Evolutionary conservation across 2,797 vertebrate genomes (phyloP).

Genomic region (Sebastes iracundus): DNA sequence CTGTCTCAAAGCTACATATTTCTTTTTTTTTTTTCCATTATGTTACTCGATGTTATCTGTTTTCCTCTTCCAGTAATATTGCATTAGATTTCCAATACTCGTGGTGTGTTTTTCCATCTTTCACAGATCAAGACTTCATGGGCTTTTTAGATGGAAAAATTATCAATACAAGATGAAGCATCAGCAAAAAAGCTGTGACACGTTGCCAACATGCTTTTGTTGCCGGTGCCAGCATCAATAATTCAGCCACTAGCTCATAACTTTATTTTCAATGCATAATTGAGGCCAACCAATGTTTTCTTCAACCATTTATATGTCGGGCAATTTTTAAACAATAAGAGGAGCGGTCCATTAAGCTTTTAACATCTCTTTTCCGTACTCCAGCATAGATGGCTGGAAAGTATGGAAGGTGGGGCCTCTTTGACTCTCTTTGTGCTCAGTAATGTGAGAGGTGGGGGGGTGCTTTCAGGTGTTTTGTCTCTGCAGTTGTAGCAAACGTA

Average conservation of each 20-base stretch:
- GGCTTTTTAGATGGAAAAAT: slow-evolving; percentile 78
- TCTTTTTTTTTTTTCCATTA: slow-evolving; percentile 44
- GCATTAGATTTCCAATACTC: slow-evolving; percentile 77
- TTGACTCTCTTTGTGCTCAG: background rate
- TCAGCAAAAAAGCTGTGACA: slow-evolving; percentile 78
- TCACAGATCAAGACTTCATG: slow-evolving; percentile 78
- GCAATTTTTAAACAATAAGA: slow-evolving; percentile 78
- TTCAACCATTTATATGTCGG: slow-evolving; percentile 70
- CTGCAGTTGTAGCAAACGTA: background rate
- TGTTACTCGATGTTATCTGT: slow-evolving; percentile 58
- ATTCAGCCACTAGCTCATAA: slow-evolving; percentile 80
- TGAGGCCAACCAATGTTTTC: slow-evolving; percentile 76
- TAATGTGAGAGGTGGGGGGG: background rate
- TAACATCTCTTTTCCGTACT: slow-evolving; percentile 58
- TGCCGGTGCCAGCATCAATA: slow-evolving; percentile 81
- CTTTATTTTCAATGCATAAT: slow-evolving; percentile 82
- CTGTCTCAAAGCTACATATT: slow-evolving; percentile 2
- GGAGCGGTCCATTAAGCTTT: slow-evolving; percentile 73
- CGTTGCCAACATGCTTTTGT: slow-evolving; percentile 73
- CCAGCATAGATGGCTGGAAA: slow-evolving; percentile 25
- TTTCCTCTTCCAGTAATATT: slow-evolving; percentile 74
- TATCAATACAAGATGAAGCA: slow-evolving; percentile 80
- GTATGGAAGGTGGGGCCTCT: slow-evolving; percentile 4
- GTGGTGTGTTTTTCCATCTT: slow-evolving; percentile 76
- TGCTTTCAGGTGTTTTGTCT: slow-evolving; percentile 19